Evolutionary conservation across 2,113 vertebrate genomes (phyloP).

Genomic region (Porphyrio hochstetteri): DNA sequence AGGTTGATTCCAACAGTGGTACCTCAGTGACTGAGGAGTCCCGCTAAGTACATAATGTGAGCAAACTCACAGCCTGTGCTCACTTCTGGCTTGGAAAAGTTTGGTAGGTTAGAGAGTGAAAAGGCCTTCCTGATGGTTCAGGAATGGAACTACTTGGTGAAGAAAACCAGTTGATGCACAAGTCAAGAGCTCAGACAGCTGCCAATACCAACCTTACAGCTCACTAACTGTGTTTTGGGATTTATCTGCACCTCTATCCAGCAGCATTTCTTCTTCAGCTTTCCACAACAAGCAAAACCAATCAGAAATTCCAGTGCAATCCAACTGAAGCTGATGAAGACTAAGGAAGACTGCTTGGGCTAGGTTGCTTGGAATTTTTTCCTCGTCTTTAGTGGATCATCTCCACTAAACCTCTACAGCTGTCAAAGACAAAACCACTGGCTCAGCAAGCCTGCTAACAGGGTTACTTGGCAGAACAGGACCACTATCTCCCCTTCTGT

Average conservation of each 20-base stretch:
- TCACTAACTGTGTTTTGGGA: neutral
- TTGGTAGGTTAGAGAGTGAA: neutral
- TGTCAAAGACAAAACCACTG: neutral
- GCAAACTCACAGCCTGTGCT: neutral
- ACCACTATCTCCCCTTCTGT: neutral
- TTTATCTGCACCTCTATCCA: neutral
- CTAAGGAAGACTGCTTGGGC: neutral
- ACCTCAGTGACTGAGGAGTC: neutral
- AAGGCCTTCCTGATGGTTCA: neutral
- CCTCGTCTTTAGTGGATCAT: neutral
- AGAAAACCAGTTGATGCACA: neutral
- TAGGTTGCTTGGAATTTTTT: neutral
- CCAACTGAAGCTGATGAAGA: neutral
- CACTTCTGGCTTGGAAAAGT: neutral
- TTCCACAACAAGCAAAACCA: neutral
- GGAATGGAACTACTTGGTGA: neutral
- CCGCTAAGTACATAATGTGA: neutral
- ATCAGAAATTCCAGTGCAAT: neutral
- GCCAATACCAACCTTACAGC: neutral
- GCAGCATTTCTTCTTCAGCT: neutral
- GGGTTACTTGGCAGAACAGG: neutral
- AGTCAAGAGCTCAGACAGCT: neutral
- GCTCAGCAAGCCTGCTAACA: neutral
- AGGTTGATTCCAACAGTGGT: neutral
- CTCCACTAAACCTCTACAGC: neutral